A percentile compares a stretch with the other conserved stretches of the same genome.
Conservation (phyloP, 2,797 vertebrate genomes). For the Chiroxiphia lanceolata region DNA sequence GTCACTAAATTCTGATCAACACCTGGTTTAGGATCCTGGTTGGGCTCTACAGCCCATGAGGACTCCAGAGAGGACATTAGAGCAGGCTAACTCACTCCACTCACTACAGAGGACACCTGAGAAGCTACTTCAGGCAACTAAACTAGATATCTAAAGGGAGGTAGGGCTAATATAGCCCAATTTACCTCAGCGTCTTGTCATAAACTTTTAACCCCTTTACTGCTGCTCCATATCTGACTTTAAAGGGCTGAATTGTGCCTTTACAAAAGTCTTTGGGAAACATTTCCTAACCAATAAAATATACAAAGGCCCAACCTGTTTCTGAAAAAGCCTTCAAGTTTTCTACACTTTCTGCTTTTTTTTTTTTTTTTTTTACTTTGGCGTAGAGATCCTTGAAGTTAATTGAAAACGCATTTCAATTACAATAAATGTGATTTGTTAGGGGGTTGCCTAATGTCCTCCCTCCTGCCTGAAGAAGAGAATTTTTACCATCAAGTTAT, state of each 20-base stretch:
- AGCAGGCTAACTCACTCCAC: neutral
- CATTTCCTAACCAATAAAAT: neutral
- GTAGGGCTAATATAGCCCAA: neutral
- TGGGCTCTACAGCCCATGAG: accelerated
- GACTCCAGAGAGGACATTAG: neutral
- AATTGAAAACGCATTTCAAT: neutral
- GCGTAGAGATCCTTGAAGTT: accelerated
- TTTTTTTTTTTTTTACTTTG: neutral
- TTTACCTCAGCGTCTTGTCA: neutral
- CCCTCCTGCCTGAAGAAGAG: neutral
- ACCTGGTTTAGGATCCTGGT: neutral
- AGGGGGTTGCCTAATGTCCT: neutral
- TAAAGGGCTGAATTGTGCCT: neutral
- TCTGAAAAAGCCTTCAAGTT: neutral
- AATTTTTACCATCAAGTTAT: neutral
- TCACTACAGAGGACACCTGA: neutral
- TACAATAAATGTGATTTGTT: neutral
- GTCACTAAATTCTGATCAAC: neutral
- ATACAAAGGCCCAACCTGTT: neutral
- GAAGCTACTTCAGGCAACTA: neutral
- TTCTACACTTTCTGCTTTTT: accelerated
- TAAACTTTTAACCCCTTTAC: neutral
- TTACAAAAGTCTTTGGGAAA: neutral
- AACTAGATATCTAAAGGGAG: neutral
- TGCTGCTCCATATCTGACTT: neutral